Base-by-base conservation (phyloP, 2,888 invertebrate genomes). In the Orgyia antiqua region DNA sequence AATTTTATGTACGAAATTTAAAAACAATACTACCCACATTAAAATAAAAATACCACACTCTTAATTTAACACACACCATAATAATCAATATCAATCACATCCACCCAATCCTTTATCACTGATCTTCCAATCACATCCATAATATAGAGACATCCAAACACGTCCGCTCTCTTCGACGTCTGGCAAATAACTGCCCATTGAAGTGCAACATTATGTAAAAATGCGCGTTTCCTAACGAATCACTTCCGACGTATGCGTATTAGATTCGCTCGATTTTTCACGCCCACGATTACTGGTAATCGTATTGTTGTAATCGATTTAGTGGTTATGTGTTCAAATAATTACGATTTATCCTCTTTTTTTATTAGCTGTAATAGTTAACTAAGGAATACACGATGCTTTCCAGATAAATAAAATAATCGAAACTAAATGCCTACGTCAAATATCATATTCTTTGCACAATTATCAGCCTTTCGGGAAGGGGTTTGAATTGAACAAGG, bases 151-250 rank as follows among this genome's bases (percentile, higher is more conserved):
- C 23, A 2, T 10, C 5, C 6, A 8, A 15, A 24, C 39, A 56
- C 68, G 68, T 54, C 64, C 48, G 47, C 24, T 31, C 63, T 32
- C 38, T 39, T 27, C 61, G 45, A 42, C 50, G 44, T 36, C 53
- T 56, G 68, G 68, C 61, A 68, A 49, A 27, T 36, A 33, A 72
- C 64, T 70, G 71, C 27, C 45, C 61, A 62, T 51, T 67, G 52
- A 53, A 48, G 51, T 64, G 65, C 45, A 58, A 61, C 45, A 42
- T 69, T 77, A 71, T 66, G 68, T 71, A 69, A 68, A 65, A 38
- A 51, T 60, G 58, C 57, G 55, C 43, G 15, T 66, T 77, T 77
- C 77, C 76, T 72, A 53, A 33, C 36, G 29, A 41, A 27, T 53
- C 48, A 57, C 47, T 68, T 74, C 66, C 68, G 70, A 48, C 53